Conservation (phyloP, 2,797 vertebrate species). For the Sebastes elongatus region DNA sequence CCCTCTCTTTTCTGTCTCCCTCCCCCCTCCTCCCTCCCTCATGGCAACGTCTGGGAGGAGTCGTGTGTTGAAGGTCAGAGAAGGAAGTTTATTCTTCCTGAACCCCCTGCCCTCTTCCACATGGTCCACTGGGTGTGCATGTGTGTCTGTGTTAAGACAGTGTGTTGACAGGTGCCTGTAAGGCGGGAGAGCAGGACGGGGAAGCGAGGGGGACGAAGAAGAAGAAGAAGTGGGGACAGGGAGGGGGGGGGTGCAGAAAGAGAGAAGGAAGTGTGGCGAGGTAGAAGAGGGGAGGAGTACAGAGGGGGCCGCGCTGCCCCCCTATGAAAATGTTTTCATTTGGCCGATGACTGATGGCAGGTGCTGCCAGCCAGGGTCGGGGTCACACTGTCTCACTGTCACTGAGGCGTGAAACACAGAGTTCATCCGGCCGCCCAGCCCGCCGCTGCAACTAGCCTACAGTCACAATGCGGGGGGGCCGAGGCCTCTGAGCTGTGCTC, state of each 20-base stretch:
- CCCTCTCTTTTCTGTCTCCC: neutral
- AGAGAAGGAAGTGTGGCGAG: constrained; percentile 38
- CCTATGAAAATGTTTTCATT: constrained; percentile 86
- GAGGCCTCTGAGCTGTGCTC: neutral
- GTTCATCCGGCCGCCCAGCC: constrained; percentile 41
- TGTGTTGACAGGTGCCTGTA: constrained; percentile 80
- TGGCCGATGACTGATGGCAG: constrained; percentile 79
- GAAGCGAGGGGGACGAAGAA: constrained; percentile 17
- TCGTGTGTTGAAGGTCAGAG: constrained; percentile 65
- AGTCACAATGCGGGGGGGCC: neutral
- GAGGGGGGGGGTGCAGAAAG: constrained; percentile 5
- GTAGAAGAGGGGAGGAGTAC: constrained; percentile 28
- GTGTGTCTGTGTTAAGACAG: constrained; percentile 58
- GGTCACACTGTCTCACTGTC: constrained; percentile 72
- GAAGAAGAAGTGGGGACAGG: constrained; percentile 10
- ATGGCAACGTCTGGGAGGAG: constrained; percentile 49
- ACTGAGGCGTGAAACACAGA: constrained; percentile 66
- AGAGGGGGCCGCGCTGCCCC: constrained; percentile 25
- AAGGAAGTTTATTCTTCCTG: constrained; percentile 75
- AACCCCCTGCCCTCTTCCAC: constrained; percentile 66
- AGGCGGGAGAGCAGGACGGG: constrained; percentile 52
- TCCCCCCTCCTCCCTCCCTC: neutral
- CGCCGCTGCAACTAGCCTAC: neutral
- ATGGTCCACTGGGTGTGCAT: constrained; percentile 63
- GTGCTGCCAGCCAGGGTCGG: constrained; percentile 74